Percentiles rank a stretch among this genome's conserved stretches.
These are phyloP conservation scores for Isoperla grammatica DNA, from an alignment of 2,888 invertebrate genomes.

Conservation along the genomic window DNA sequence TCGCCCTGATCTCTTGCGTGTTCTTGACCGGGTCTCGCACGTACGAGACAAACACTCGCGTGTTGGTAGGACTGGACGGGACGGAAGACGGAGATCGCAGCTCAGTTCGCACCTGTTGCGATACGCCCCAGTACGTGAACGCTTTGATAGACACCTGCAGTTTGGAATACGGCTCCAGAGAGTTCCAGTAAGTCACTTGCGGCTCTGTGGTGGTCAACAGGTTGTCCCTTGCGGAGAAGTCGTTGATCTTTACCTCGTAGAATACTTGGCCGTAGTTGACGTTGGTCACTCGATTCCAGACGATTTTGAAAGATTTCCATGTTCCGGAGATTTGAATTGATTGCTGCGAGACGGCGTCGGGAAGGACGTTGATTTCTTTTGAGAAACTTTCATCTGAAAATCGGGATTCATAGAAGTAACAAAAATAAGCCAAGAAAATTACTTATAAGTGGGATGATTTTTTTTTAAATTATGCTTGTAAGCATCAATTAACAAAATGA, in stretches of 20 bases:
- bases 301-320: slow-evolving; percentile 76
- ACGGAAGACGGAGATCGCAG: slow-evolving; percentile 73
- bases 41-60: slow-evolving; percentile 66
- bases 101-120: slow-evolving; percentile 55
- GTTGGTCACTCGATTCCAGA: slow-evolving; percentile 69
- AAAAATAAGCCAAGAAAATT: neutral
- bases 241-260: slow-evolving; percentile 71
- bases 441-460: too few species aligned
- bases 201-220: slow-evolving; percentile 18
- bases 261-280: slow-evolving; percentile 76
- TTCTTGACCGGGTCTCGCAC: slow-evolving; percentile 42
- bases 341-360: slow-evolving; percentile 59
- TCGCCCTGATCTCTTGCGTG: slow-evolving; percentile 36
- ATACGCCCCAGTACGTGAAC: slow-evolving; percentile 79
- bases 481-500: too few species aligned
- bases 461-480: too few species aligned
- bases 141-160: slow-evolving; percentile 71
- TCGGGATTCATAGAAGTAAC: neutral
- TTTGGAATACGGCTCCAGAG: slow-evolving; percentile 58
- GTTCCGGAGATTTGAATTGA: slow-evolving; percentile 67
- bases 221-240: slow-evolving; percentile 52
- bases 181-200: slow-evolving; percentile 22
- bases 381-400: slow-evolving; percentile 24
- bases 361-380: slow-evolving; percentile 59
- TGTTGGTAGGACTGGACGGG: slow-evolving; percentile 66